Percentiles rank a stretch among this genome's conserved stretches.
Evolutionary conservation across 2,113 vertebrate species (phyloP).

Genomic region (Esox niger): DNA sequence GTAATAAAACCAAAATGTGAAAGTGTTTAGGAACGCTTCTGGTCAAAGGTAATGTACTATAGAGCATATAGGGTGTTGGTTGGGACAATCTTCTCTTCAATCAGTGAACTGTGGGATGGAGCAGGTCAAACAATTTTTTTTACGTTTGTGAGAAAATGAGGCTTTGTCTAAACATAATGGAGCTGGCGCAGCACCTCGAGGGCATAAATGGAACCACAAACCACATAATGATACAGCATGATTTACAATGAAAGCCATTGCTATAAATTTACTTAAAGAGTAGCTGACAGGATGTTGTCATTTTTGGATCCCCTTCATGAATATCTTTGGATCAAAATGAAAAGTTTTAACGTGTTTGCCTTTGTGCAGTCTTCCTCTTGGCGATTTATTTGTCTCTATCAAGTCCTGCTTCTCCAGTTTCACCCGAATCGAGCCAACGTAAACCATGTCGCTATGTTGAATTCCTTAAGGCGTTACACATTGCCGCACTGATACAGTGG

Average conservation of each 20-base stretch:
- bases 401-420: constrained; percentile 61
- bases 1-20: too few relatives aligned
- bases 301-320: constrained; percentile 29
- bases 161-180: constrained; percentile 57
- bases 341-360: constrained; percentile 70
- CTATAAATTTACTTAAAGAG: constrained; percentile 63
- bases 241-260: constrained; percentile 51
- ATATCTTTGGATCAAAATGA: constrained; percentile 30
- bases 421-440: constrained; percentile 62
- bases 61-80: too few relatives aligned
- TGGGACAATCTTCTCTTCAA: neutral
- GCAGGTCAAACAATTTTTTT: constrained; percentile 16
- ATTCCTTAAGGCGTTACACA: constrained; percentile 65
- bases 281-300: constrained; percentile 58
- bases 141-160: constrained; percentile 54
- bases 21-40: too few relatives aligned
- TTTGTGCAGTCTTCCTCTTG: constrained; percentile 52
- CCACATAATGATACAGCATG: constrained; percentile 66
- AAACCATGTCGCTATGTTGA: constrained; percentile 70
- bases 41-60: too few relatives aligned
- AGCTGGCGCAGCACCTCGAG: constrained; percentile 33
- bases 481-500: constrained; percentile 61
- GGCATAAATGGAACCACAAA: constrained; percentile 56
- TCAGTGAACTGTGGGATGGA: constrained; percentile 18
- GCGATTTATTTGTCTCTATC: constrained; percentile 68